Percentiles rank a stretch among this genome's conserved stretches.
Evolutionary conservation across 2,797 vertebrate genomes (phyloP).

Genomic region (Morus bassanus): DNA sequence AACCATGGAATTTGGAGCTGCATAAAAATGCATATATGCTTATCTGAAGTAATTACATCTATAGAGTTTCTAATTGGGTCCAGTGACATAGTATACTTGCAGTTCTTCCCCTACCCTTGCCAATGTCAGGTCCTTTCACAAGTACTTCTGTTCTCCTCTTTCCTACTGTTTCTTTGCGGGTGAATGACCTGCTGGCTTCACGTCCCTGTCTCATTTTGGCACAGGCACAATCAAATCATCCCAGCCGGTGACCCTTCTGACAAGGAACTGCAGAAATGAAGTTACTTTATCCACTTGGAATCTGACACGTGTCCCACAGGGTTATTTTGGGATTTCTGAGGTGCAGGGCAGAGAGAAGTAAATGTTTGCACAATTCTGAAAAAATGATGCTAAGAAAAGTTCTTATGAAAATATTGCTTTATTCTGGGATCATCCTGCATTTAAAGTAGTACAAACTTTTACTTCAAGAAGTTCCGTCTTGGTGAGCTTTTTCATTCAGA

Average conservation of each 20-base stretch:
- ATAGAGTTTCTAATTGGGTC: background rate
- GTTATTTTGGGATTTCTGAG: background rate
- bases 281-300: background rate
- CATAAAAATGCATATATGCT: background rate
- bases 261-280: background rate
- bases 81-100: background rate
- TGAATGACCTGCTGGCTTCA: background rate
- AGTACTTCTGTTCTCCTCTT: background rate
- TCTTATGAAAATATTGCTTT: background rate
- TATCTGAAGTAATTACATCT: background rate
- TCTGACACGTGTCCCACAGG: background rate
- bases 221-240: background rate
- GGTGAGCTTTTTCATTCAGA: background rate
- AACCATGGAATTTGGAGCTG: background rate
- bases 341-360: background rate
- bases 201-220: background rate
- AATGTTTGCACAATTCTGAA: background rate
- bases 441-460: background rate
- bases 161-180: background rate
- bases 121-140: background rate
- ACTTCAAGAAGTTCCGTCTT: background rate
- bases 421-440: background rate
- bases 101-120: background rate
- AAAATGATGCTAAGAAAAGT: background rate
- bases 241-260: background rate